Evolutionary conservation across 2,113 vertebrate species (phyloP).

Genomic region (Gymnorhina tibicen): DNA sequence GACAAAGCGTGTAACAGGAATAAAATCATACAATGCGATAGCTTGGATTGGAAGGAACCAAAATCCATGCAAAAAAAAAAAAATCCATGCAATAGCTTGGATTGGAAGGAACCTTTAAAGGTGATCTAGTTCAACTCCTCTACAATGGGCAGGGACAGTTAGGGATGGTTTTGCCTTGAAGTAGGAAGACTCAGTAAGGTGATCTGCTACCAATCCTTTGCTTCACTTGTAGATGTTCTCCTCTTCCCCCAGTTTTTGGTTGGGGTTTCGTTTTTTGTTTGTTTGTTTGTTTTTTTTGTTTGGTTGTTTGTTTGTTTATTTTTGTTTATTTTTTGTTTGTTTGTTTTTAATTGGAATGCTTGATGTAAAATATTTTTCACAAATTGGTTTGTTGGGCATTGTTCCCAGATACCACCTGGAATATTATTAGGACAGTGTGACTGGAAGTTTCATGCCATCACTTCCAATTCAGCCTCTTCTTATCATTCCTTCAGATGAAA

Average conservation of each 20-base stretch:
- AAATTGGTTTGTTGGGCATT: neutral
- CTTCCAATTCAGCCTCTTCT: neutral
- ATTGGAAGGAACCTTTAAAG: neutral
- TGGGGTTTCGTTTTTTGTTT: neutral
- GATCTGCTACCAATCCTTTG: neutral
- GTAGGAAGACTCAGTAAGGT: neutral
- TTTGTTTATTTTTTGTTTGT: neutral
- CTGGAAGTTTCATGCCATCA: neutral
- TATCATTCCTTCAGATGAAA: neutral
- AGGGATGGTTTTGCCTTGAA: neutral
- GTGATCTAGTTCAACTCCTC: neutral
- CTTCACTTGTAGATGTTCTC: neutral
- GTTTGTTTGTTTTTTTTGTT: neutral
- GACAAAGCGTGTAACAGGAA: neutral
- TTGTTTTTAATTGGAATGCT: neutral
- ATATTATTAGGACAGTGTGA: neutral
- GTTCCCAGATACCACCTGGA: neutral
- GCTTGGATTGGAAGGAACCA: neutral
- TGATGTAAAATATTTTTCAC: neutral
- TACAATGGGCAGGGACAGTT: neutral
- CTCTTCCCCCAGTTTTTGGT: neutral
- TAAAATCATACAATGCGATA: neutral
- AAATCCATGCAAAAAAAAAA: too few species aligned
- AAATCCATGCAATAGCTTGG: neutral
- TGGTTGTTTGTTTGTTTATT: neutral